phyloP scores from a whole-genome alignment of 2,797 vertebrate genomes.

The Cephalopachus bancanus region DNA sequence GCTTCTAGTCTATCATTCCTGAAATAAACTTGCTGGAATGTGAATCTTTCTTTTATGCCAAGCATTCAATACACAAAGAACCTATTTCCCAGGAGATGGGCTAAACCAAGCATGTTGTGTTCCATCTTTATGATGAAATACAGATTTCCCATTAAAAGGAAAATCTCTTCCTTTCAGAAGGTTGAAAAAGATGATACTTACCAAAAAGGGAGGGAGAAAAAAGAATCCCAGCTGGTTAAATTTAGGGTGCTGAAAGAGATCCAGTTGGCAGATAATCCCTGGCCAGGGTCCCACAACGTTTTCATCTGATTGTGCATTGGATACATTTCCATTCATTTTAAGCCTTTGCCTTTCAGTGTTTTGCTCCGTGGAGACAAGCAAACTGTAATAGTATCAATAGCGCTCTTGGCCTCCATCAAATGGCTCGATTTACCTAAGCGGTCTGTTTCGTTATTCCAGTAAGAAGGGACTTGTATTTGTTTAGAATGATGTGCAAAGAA shows the following conservation, averaged over 20 bases:
- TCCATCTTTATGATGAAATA: constrained; percentile 82
- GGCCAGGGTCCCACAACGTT: constrained; percentile 77
- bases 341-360: constrained; percentile 81
- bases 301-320: constrained; percentile 84
- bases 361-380: constrained; percentile 81
- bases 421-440: constrained; percentile 81
- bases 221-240: constrained; percentile 84
- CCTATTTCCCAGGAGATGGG: constrained; percentile 69
- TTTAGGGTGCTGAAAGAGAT: constrained; percentile 83
- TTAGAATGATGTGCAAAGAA: constrained; percentile 70
- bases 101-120: constrained; percentile 64
- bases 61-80: constrained; percentile 59
- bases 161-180: constrained; percentile 83
- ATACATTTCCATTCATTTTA: constrained; percentile 86
- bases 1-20: constrained; percentile 56
- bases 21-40: constrained; percentile 70
- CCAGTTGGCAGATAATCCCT: constrained; percentile 82
- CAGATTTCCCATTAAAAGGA: constrained; percentile 84
- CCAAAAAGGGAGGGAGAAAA: constrained; percentile 14
- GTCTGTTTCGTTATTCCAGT: constrained; percentile 73
- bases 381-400: constrained; percentile 74
- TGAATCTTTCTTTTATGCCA: constrained; percentile 59
- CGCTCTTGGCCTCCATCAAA: constrained; percentile 78
- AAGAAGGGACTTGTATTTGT: constrained; percentile 65
- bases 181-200: constrained; percentile 83